Conservation (phyloP, 2,113 vertebrate genomes). For the Dicentrarchus labrax region DNA sequence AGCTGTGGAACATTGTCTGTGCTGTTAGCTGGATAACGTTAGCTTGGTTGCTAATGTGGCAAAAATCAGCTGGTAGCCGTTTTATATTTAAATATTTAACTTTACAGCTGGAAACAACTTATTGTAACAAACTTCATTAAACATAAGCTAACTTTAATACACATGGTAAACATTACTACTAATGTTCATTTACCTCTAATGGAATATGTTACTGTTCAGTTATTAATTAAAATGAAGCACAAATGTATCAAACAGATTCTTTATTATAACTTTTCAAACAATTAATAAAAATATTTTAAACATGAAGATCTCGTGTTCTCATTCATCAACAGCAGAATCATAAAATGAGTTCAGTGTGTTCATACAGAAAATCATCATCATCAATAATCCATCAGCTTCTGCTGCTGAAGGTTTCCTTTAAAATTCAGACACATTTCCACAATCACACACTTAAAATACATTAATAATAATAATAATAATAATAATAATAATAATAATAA, state of each 20-base stretch:
- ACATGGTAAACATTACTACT: no score
- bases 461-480: background rate
- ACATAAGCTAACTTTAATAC: no score
- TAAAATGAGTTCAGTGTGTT: constrained; percentile 4
- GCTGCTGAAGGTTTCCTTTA: background rate
- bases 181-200: no score
- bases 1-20: no score
- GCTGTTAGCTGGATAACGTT: no score
- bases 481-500: background rate
- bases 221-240: background rate
- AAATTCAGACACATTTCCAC: background rate
- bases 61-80: no score
- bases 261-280: constrained; percentile 12
- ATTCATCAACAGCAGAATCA: background rate
- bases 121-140: no score
- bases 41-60: no score
- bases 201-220: no score
- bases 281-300: background rate
- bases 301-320: background rate
- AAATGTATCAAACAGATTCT: background rate
- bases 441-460: background rate
- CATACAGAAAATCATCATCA: constrained; percentile 7
- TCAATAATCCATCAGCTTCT: background rate
- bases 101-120: no score
- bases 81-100: no score